Evolutionary conservation across 1,140 invertebrate genomes (phyloP), one percentile per base, ranked within the genome.

Genomic region (Stegodyphus dumicola): DNA sequence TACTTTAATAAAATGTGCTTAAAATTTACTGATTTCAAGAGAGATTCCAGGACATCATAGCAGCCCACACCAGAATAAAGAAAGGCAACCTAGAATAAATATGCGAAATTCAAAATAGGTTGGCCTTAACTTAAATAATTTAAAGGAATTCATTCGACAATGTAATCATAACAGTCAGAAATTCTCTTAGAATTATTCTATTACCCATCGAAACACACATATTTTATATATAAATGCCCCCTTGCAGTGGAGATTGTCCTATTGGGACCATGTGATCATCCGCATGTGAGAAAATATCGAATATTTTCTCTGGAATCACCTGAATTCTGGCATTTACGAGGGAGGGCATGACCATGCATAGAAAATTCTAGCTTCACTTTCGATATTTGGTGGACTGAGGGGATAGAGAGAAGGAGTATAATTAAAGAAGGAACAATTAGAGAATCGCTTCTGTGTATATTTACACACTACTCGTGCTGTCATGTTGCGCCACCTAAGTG

Each of bases 241-340:
- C 33, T 33, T 3, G 33, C 33, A 33, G 33, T 33, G 33, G 33
- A 33, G 33, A 33, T 33, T 33, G 33, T 33, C 33, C 54, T 75
- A 49, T 60, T 53, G 54, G 18, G 33, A 75, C 54, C n/a, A 56
- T 56, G 52, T 75, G 73, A 75, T 75, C 73, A 75, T 75, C 33
- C 53, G 73, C 73, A 75, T 75, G 56, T 75, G 73, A 75, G 73
- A 75, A 75, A 75, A 75, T 75, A 75, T 75, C 73, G 73, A 75
- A 75, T 75, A 75, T 75, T 75, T 75, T 75, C 53, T 18, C 5
- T 10, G n/a, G 54, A 75, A 75, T 75, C 73, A 18, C 54, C 73
- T 18, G 18, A 75, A 75, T 75, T 75, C 73, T 75, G 73, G 53
- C 73, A 60, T 75, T 75, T 75, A 75, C 54, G 73, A 60, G 73